Conservation (phyloP, 2,113 vertebrate genomes). For the Vombatus ursinus region DNA sequence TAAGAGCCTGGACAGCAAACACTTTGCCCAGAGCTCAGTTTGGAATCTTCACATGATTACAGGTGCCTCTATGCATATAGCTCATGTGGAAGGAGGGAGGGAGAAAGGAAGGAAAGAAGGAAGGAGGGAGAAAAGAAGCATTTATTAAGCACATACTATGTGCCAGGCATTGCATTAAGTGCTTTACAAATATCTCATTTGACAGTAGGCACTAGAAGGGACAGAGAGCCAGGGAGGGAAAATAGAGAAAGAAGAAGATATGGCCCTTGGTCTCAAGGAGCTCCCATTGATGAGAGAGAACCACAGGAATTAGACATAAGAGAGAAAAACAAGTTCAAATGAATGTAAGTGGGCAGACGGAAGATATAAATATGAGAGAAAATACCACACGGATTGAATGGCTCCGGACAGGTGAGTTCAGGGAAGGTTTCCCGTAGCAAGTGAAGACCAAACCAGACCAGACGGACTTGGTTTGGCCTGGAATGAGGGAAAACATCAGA, state of each 20-base stretch:
- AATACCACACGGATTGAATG: background rate
- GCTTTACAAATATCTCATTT: background rate
- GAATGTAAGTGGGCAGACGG: background rate
- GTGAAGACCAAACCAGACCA: background rate
- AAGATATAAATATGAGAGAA: background rate
- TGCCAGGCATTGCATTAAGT: background rate
- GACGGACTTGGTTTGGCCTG: background rate
- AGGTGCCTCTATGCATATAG: background rate
- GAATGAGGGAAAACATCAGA: background rate
- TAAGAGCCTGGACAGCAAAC: background rate
- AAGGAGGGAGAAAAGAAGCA: background rate
- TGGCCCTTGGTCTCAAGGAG: background rate
- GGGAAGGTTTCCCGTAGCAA: constrained; percentile 18
- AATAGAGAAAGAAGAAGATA: background rate
- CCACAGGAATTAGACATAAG: background rate
- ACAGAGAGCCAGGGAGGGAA: background rate
- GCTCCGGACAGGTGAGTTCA: background rate
- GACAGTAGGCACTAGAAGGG: background rate
- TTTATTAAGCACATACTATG: background rate
- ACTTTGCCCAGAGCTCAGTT: constrained; percentile 1
- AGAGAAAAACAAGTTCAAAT: background rate
- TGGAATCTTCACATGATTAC: background rate
- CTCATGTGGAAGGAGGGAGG: background rate
- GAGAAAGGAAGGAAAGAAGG: background rate
- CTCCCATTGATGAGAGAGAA: background rate